phyloP scores from a whole-genome alignment of 2,888 invertebrate species.

The Drosophila subsilvestris region DNA sequence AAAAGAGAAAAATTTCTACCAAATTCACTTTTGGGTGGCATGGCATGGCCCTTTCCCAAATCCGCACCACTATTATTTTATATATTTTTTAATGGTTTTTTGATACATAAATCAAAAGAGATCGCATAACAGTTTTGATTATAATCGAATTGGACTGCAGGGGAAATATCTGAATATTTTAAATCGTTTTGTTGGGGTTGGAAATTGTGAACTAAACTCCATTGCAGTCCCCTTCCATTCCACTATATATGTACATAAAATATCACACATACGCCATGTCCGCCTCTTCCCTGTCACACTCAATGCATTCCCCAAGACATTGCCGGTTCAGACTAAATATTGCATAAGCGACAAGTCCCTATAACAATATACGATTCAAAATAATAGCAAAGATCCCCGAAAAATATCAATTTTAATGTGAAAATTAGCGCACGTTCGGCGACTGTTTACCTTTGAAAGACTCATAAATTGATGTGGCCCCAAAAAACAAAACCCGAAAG shows the following conservation, averaged over 20 bases:
- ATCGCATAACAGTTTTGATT: conserved; percentile 21
- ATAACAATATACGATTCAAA: conserved; percentile 23
- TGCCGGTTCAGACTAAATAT: conserved; percentile 8
- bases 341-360: conserved; percentile 27
- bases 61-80: conserved; percentile 22
- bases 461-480: conserved; percentile 61
- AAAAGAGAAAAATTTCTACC: conserved; percentile 53
- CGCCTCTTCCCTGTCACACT: neutral
- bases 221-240: neutral
- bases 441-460: conserved; percentile 52
- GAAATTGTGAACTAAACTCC: no score
- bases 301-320: neutral
- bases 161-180: conserved; percentile 3
- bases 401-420: conserved; percentile 44
- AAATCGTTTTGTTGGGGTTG: neutral
- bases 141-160: neutral
- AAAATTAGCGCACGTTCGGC: conserved; percentile 61
- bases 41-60: conserved; percentile 49
- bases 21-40: conserved; percentile 36
- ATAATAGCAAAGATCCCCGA: conserved; percentile 21
- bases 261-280: conserved; percentile 10
- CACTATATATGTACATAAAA: neutral
- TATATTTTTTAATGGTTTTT: conserved; percentile 34
- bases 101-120: conserved; percentile 32
- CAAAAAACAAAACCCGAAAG: conserved; percentile 34